Conservation (phyloP, 92 coral and sea anemone species). For the Epizoanthus stellaris region DNA sequence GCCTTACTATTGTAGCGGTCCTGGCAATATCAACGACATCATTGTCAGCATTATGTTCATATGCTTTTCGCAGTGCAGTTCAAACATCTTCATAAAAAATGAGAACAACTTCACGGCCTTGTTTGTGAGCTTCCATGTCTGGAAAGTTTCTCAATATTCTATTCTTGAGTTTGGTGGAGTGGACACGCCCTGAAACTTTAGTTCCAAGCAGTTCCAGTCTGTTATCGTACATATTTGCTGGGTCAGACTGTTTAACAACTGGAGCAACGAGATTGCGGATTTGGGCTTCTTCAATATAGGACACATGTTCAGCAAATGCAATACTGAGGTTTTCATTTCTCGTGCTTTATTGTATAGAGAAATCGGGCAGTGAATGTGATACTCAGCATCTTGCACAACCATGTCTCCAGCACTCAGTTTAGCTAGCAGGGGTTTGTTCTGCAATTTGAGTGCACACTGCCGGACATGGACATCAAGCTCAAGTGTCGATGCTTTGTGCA, state of each 20-base stretch:
- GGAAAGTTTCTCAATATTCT: too few relatives aligned
- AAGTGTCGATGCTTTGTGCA: slow-evolving; percentile 34
- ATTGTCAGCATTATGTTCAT: too few relatives aligned
- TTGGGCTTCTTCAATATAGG: slow-evolving; percentile 48
- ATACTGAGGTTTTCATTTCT: slow-evolving; percentile 34
- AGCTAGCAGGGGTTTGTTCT: slow-evolving; percentile 34
- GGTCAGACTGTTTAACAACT: slow-evolving; percentile 56
- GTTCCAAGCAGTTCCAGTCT: slow-evolving; percentile 56
- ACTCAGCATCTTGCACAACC: slow-evolving; percentile 34
- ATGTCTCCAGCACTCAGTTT: slow-evolving; percentile 45
- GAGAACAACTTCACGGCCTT: too few relatives aligned
- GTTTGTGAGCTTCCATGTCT: too few relatives aligned
- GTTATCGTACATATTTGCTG: slow-evolving; percentile 17
- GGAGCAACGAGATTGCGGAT: slow-evolving; percentile 44
- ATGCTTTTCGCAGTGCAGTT: too few relatives aligned
- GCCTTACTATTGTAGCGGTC: too few relatives aligned
- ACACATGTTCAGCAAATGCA: slow-evolving; percentile 55
- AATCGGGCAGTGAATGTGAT: slow-evolving; percentile 37
- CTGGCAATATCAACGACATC: too few relatives aligned
- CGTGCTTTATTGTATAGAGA: slow-evolving; percentile 48
- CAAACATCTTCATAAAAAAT: too few relatives aligned
- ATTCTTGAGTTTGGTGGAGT: too few relatives aligned
- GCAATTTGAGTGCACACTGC: not conserved
- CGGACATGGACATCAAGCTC: slow-evolving; percentile 27
- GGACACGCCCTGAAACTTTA: too few relatives aligned